phyloP scores from a whole-genome alignment of 2,113 vertebrate species.

The Chaenogobius annularis region DNA sequence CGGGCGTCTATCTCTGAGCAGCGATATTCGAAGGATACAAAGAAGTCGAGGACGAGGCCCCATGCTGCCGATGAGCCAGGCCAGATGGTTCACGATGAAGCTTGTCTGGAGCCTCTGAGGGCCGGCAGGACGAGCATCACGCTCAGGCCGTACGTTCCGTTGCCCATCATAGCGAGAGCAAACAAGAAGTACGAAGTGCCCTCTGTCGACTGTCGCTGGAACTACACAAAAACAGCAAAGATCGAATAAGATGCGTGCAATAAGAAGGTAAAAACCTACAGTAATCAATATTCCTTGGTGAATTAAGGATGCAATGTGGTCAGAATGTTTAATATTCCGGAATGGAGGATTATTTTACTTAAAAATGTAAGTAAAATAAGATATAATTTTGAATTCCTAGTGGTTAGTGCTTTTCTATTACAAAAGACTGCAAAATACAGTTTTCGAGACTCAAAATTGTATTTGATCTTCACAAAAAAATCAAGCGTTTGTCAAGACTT shows the following conservation, averaged over 20 bases:
- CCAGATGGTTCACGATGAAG: conserved; percentile 73
- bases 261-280: not conserved
- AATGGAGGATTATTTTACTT: too few relatives aligned
- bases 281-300: not conserved
- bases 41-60: conserved; percentile 71
- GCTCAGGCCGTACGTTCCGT: conserved; percentile 64
- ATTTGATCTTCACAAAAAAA: too few relatives aligned
- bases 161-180: conserved; percentile 71
- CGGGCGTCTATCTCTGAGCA: too few relatives aligned
- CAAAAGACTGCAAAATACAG: too few relatives aligned
- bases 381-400: too few relatives aligned
- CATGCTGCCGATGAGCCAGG: conserved; percentile 76
- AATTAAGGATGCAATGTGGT: too few relatives aligned
- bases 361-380: too few relatives aligned
- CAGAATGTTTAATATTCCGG: too few relatives aligned
- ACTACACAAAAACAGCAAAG: conserved; percentile 35
- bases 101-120: conserved; percentile 35
- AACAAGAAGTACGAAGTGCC: conserved; percentile 73
- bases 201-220: conserved; percentile 71
- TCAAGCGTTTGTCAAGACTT: too few relatives aligned
- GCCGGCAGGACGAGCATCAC: conserved; percentile 70
- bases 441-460: too few relatives aligned
- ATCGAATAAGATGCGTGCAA: too few relatives aligned
- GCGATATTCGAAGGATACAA: conserved; percentile 71
- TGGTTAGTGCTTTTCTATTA: too few relatives aligned